Base-by-base conservation (phyloP, 2,797 vertebrate species). In the Cynodonichthys magdalenae region DNA sequence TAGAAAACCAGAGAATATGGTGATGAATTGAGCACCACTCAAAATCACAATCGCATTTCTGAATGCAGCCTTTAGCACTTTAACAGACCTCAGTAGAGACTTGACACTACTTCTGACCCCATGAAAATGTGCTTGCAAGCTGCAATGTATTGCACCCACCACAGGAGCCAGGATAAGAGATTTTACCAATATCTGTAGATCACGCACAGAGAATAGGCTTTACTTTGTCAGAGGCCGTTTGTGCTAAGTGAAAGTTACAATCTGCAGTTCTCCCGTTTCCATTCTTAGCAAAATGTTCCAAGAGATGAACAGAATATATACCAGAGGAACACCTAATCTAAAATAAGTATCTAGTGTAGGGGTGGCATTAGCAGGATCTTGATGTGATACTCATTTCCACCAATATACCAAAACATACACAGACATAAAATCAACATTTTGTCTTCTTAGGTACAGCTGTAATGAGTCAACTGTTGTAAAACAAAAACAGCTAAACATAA, bases 101-200 rank as follows among this genome's bases (percentile, higher is more conserved):
- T 64, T 15, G 65, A 79, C 63, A 66, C 59, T 74, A 60, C 53
- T 60, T 64, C 50, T 84, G 71, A 77, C 70, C 63, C 63, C 59
- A 66, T 77, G 45, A 53, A 86, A 86, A 83, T 73, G 67, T 74
- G 72, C 56, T 79, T 80, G 75, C 81, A 80, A 47, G 72, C 66
- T 17, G 34, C 34, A 15, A 60, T 15, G 18, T 72, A 59, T 60
- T 53, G 44, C 58, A 58, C 63, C 63, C 46, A 48, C 24, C 39
- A 66, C 63, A 75, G 57, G 45, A 58, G 80, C 74, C 82, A 79
- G 77, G 70, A 79, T 71, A 77, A 71, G 79, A 61, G 77, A 90
- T 86, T 83, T 84, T 79, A 86, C 87, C 85, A 86, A 77, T 80
- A 80, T 85, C 75, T 48, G 69, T 68, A 63, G 76, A 87, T 83